Conservation (phyloP, 2,113 vertebrate genomes). For the Microcebus lehilahytsara region DNA sequence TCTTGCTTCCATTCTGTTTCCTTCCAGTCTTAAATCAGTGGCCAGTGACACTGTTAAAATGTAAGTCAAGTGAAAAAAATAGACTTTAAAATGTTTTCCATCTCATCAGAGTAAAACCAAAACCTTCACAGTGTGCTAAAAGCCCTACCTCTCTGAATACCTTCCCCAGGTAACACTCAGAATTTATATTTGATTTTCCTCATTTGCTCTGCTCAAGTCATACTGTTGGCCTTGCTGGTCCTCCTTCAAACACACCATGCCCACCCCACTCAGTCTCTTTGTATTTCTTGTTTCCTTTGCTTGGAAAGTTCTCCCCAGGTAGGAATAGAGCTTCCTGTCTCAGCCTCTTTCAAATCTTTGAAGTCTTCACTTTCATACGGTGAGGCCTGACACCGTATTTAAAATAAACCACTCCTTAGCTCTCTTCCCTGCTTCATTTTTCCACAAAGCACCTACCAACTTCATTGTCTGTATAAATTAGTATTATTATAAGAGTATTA, state of each 20-base stretch:
- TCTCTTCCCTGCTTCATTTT: neutral
- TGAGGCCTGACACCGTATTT: neutral
- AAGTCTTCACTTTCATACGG: neutral
- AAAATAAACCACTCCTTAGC: neutral
- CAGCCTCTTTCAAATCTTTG: slow-evolving; percentile 16
- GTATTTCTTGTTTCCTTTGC: slow-evolving; percentile 31
- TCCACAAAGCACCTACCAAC: neutral
- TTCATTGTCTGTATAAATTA: neutral
- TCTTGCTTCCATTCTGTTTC: neutral
- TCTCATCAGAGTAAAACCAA: neutral
- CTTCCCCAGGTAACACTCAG: neutral
- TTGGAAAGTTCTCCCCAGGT: neutral
- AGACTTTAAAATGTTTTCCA: neutral
- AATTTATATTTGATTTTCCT: neutral
- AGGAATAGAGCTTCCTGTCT: neutral
- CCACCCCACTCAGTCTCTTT: neutral
- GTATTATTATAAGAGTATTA: neutral
- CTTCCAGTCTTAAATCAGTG: neutral
- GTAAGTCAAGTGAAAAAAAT: neutral
- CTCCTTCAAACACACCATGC: neutral
- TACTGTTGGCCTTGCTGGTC: neutral
- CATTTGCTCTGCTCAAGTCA: neutral
- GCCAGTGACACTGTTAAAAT: slow-evolving; percentile 23
- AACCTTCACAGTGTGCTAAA: neutral
- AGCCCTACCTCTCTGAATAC: neutral